phyloP scores from a whole-genome alignment of 2,113 vertebrate species.

The Reinhardtius hippoglossoides region DNA sequence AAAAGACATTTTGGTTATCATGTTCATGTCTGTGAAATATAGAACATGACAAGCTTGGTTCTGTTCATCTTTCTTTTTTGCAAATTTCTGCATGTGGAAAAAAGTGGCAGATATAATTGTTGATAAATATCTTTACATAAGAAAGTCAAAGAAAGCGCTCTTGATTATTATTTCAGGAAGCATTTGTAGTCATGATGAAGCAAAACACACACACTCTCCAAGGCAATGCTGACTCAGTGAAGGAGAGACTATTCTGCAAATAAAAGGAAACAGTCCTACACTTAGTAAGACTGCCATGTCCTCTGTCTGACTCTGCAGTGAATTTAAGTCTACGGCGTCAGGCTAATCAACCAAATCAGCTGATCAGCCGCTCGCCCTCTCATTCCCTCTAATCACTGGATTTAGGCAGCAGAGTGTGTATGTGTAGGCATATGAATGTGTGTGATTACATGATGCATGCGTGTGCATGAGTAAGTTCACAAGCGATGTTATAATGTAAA shows the following conservation, averaged over 20 bases:
- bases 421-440: not conserved
- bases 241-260: conserved; percentile 15
- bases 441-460: no score
- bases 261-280: conserved; percentile 6
- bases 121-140: no score
- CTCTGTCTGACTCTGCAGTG: conserved; percentile 20
- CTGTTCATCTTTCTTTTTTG: not conserved
- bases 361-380: conserved; percentile 54
- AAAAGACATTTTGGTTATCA: not conserved
- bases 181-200: not conserved
- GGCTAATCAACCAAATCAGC: conserved; percentile 66
- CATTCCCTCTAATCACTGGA: conserved; percentile 52
- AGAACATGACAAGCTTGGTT: no score
- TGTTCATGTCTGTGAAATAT: not conserved
- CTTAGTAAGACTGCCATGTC: conserved; percentile 9
- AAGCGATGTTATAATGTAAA: no score
- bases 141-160: not conserved
- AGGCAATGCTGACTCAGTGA: conserved; percentile 11
- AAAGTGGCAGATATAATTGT: no score
- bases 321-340: conserved; percentile 29
- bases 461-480: no score
- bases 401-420: conserved; percentile 51
- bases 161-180: not conserved
- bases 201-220: not conserved
- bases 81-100: no score